These are phyloP conservation scores for Pycnonotus jocosus DNA, from an alignment of 2,113 vertebrate species.

Conservation along the genomic window DNA sequence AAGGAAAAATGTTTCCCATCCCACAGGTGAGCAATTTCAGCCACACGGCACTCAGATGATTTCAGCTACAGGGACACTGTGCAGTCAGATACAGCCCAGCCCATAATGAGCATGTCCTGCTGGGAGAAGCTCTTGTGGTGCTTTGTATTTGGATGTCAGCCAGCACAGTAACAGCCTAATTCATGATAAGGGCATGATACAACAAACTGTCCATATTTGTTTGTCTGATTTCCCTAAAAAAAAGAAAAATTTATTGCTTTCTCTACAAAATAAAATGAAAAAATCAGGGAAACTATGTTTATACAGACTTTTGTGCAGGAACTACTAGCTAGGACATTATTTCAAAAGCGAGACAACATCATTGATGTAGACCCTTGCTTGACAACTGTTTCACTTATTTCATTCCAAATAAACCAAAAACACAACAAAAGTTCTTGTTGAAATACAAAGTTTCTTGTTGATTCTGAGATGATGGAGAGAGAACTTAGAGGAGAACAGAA, in stretches of 20 bases:
- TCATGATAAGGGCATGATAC: neutral
- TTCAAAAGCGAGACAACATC: neutral
- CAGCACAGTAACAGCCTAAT: neutral
- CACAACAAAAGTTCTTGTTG: neutral
- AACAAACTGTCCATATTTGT: neutral
- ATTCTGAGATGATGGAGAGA: neutral
- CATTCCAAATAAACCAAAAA: neutral
- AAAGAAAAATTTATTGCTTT: neutral
- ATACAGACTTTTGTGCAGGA: neutral
- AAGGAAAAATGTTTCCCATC: neutral
- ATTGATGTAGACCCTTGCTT: neutral
- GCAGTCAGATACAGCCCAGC: neutral
- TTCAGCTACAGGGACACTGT: neutral
- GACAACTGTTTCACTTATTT: neutral
- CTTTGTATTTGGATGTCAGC: neutral
- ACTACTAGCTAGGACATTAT: neutral
- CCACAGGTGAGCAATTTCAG: neutral
- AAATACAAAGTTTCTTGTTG: neutral
- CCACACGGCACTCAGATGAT: neutral
- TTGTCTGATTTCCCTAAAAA: neutral
- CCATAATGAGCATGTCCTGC: accelerated
- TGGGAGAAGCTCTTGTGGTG: neutral
- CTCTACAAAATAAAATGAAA: neutral
- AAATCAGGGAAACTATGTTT: neutral
- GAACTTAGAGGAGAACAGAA: neutral